Evolutionary conservation across 2,797 vertebrate genomes (phyloP).

Genomic region (Malurus leucopterus): DNA sequence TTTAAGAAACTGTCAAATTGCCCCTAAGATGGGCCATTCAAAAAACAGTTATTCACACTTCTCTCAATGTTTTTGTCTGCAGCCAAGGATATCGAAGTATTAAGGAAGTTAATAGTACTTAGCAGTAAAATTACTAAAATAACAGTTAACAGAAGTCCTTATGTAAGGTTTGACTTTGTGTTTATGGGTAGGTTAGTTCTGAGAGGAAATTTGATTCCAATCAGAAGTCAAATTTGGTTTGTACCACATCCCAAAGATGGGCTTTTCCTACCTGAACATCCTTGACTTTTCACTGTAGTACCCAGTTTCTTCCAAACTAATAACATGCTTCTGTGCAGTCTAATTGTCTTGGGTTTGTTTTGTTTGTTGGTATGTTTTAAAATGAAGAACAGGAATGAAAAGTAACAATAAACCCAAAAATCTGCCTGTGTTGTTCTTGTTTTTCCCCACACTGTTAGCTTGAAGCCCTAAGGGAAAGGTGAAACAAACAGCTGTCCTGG

Average conservation of each 20-base stretch:
- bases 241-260: not conserved
- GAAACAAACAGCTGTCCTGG: conserved; percentile 20
- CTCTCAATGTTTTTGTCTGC: not conserved
- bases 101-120: not conserved
- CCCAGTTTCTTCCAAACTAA: not conserved
- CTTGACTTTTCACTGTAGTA: not conserved
- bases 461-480: not conserved
- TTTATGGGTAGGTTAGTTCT: not conserved
- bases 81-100: not conserved
- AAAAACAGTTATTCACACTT: not conserved
- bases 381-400: not conserved
- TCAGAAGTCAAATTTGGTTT: not conserved
- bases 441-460: not conserved
- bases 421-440: not conserved
- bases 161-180: not conserved
- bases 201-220: not conserved
- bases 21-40: not conserved
- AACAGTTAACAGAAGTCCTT: not conserved
- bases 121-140: not conserved
- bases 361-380: not conserved
- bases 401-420: not conserved
- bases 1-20: not conserved
- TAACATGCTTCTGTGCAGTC: not conserved
- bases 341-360: not conserved
- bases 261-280: not conserved